These are phyloP conservation scores for Parascotia fuliginaria DNA, from an alignment of 2,888 invertebrate species.

Conservation along the genomic window DNA sequence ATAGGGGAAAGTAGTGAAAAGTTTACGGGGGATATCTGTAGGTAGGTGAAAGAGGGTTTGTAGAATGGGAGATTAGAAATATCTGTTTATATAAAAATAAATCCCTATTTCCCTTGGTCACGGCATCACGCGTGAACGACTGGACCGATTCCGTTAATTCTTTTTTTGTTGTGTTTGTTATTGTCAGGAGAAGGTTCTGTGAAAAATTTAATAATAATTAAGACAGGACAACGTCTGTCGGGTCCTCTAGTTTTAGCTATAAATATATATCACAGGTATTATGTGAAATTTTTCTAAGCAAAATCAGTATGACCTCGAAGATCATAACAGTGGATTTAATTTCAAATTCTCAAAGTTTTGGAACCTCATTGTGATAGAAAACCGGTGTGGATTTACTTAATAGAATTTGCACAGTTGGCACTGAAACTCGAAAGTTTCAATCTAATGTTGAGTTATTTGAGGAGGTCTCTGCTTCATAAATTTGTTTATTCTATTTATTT, in stretches of 20 bases:
- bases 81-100: no score
- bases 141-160: no score
- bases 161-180: no score
- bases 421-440: background rate
- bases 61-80: no score
- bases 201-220: no score
- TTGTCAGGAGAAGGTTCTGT: no score
- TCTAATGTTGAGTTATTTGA: background rate
- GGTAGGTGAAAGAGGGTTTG: no score
- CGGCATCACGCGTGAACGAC: no score
- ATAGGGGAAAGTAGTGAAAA: no score
- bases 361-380: background rate
- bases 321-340: background rate
- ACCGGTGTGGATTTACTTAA: background rate
- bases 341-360: background rate
- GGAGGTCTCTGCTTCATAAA: background rate
- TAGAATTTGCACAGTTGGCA: background rate
- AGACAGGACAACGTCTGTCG: no score
- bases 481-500: background rate
- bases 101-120: no score
- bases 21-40: no score
- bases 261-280: background rate
- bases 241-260: background rate
- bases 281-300: background rate
- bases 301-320: background rate